Evolutionary conservation across 2,797 vertebrate species (phyloP).

Genomic region (Geotrypetes seraphini): DNA sequence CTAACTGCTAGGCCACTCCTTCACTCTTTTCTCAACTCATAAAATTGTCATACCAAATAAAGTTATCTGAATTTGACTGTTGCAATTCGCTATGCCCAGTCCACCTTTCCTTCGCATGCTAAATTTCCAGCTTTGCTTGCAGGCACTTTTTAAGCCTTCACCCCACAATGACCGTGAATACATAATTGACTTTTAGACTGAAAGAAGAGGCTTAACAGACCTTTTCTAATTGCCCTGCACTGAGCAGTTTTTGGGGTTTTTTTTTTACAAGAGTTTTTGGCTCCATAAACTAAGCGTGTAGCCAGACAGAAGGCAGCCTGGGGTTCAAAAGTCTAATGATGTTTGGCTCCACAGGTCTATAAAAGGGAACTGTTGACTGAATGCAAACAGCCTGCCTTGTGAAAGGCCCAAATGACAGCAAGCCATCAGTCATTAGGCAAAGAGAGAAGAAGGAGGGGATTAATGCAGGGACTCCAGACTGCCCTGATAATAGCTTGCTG

Average conservation of each 20-base stretch:
- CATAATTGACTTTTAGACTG: slow-evolving; percentile 29
- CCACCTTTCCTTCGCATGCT: slow-evolving; percentile 27
- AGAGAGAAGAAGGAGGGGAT: background rate
- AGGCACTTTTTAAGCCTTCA: no score
- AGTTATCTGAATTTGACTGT: no score
- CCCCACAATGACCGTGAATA: slow-evolving; percentile 25
- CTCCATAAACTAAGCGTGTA: slow-evolving; percentile 53
- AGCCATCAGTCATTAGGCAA: slow-evolving; percentile 24
- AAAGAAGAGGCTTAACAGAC: slow-evolving; percentile 50
- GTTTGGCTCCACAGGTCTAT: slow-evolving; percentile 57
- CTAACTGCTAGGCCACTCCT: no score
- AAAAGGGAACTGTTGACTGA: slow-evolving; percentile 64
- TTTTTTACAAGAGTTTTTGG: slow-evolving; percentile 54
- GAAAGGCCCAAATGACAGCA: slow-evolving; percentile 29
- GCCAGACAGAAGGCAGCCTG: slow-evolving; percentile 60
- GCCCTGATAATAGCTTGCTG: slow-evolving; percentile 17
- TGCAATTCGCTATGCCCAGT: no score
- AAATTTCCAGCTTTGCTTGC: slow-evolving; percentile 33
- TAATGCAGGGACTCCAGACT: background rate
- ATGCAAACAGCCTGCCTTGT: slow-evolving; percentile 45
- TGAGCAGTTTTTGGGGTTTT: slow-evolving; percentile 41
- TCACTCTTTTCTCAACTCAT: no score
- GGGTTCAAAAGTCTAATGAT: slow-evolving; percentile 59
- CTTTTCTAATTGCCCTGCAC: slow-evolving; percentile 55
- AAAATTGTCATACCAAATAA: no score